phyloP scores from a whole-genome alignment of 1,140 invertebrate species.

The Dysdera silvatica region DNA sequence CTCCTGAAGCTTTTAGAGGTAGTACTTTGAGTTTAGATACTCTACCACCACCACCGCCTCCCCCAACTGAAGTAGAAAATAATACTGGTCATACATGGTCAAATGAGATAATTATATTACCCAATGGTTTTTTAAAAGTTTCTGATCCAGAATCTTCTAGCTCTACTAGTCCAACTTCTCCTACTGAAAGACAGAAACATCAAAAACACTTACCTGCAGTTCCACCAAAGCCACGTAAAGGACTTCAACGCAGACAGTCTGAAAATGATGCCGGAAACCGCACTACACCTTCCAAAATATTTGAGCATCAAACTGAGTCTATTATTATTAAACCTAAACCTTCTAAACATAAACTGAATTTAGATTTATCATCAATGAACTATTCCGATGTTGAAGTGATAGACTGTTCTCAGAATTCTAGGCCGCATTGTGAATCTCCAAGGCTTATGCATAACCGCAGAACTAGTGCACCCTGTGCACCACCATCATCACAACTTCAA shows the following conservation, averaged over 20 bases:
- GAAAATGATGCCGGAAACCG: slow-evolving; percentile 20
- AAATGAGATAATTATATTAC: slow-evolving; percentile 34
- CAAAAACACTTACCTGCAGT: slow-evolving; percentile 6
- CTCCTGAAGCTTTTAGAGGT: slow-evolving; percentile 42
- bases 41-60: slow-evolving; percentile 39
- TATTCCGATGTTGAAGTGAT: neutral
- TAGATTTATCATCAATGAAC: slow-evolving; percentile 1
- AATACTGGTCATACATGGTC: slow-evolving; percentile 23
- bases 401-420: neutral
- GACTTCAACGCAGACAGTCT: slow-evolving; percentile 12
- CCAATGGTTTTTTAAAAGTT: slow-evolving; percentile 48
- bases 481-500: slow-evolving; percentile 53
- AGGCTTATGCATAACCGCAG: slow-evolving; percentile 3
- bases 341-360: slow-evolving; percentile 18
- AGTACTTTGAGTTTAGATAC: slow-evolving; percentile 37
- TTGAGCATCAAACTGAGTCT: slow-evolving; percentile 12
- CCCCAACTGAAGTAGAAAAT: slow-evolving; percentile 28
- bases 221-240: slow-evolving; percentile 26
- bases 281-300: slow-evolving; percentile 14
- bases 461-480: slow-evolving; percentile 37
- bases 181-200: neutral
- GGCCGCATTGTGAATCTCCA: neutral
- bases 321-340: slow-evolving; percentile 21
- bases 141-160: slow-evolving; percentile 46
- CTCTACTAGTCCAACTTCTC: neutral